These are phyloP conservation scores for Decapterus maruadsi DNA, from an alignment of 2,797 vertebrate species.

Conservation along the genomic window DNA sequence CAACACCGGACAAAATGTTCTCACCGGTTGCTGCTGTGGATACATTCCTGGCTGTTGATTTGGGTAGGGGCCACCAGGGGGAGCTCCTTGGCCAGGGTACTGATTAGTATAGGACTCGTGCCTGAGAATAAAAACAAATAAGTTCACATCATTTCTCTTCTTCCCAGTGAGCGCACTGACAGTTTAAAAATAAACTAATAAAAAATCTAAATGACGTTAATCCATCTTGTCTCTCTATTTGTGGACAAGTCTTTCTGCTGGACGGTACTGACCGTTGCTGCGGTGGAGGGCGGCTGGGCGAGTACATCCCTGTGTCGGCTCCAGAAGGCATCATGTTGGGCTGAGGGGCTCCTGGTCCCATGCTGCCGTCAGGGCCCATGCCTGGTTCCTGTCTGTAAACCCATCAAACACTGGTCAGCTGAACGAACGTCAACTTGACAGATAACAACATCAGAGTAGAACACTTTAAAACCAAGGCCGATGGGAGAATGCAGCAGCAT, in stretches of 20 bases:
- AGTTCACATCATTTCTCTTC: constrained; percentile 19
- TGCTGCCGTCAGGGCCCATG: constrained; percentile 91
- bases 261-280: constrained; percentile 86
- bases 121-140: constrained; percentile 80
- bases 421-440: neutral
- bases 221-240: neutral
- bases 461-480: neutral
- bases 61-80: constrained; percentile 94
- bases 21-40: constrained; percentile 94
- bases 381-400: constrained; percentile 90
- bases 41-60: constrained; percentile 98
- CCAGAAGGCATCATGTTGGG: constrained; percentile 95
- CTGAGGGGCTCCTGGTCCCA: constrained; percentile 91
- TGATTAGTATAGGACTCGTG: constrained; percentile 98
- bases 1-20: constrained; percentile 66
- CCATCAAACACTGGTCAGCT: constrained; percentile 5
- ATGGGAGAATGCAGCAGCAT: neutral
- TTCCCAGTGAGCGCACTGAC: constrained; percentile 8
- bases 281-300: constrained; percentile 94
- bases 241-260: neutral
- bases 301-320: constrained; percentile 97
- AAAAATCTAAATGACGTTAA: neutral
- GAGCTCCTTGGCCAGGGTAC: constrained; percentile 95
- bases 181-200: constrained; percentile 3
- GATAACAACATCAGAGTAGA: neutral